Evolutionary conservation across 2,113 vertebrate species (phyloP).

Genomic region (Megatriorchis doriae): DNA sequence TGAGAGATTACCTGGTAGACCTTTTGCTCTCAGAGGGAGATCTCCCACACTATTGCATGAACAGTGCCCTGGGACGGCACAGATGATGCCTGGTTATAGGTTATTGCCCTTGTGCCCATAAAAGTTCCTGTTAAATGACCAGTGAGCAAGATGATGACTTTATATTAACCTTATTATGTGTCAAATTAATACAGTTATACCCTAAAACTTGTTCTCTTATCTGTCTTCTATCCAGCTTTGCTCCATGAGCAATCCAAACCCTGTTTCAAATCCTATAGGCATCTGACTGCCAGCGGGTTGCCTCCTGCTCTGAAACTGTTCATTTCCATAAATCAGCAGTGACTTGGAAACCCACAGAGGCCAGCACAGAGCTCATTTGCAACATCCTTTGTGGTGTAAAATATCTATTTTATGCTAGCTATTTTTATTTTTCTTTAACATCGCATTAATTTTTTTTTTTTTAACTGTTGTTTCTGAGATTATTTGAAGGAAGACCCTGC

Average conservation of each 20-base stretch:
- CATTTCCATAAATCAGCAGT: not conserved
- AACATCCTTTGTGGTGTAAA: not conserved
- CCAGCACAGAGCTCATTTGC: not conserved
- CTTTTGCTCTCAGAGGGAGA: not conserved
- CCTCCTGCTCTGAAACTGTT: not conserved
- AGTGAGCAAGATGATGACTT: not conserved
- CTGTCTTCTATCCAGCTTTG: not conserved
- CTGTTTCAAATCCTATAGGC: not conserved
- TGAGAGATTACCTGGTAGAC: not conserved
- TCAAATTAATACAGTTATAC: not conserved
- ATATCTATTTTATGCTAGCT: not conserved
- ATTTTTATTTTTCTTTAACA: not conserved
- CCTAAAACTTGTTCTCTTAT: not conserved
- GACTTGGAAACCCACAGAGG: not conserved
- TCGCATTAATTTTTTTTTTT: not conserved
- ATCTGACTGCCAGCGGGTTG: not conserved
- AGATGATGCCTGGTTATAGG: not conserved
- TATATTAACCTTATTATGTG: not conserved
- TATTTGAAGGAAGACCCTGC: not conserved
- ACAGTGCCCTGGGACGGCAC: fast-evolving
- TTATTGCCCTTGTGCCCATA: not conserved
- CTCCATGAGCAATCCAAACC: not conserved
- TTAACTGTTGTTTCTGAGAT: not conserved
- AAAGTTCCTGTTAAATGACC: not conserved
- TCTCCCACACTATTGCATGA: not conserved